Percentiles rank a stretch among this genome's conserved stretches.
Evolutionary conservation across 2,113 vertebrate species (phyloP).

Genomic region (Pogona vitticeps): DNA sequence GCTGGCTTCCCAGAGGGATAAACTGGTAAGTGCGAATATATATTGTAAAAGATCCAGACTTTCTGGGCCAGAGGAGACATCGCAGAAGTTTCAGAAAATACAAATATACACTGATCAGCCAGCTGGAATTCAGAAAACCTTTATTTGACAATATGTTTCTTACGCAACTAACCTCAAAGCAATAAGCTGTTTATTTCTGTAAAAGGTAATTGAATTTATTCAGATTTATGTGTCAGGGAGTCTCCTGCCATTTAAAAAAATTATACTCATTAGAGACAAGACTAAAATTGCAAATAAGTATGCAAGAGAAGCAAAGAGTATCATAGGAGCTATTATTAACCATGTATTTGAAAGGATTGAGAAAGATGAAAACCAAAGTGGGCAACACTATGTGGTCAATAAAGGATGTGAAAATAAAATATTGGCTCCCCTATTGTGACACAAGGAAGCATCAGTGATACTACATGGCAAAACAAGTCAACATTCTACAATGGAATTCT

Average conservation of each 20-base stretch:
- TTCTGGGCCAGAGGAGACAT: not conserved
- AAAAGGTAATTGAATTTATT: slow-evolving; percentile 34
- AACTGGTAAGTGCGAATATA: slow-evolving; percentile 7
- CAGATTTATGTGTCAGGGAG: slow-evolving; percentile 19
- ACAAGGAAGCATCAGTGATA: no score
- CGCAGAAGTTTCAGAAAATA: slow-evolving; percentile 12
- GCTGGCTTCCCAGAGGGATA: not conserved
- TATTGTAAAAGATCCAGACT: not conserved
- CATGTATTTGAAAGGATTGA: slow-evolving; percentile 12
- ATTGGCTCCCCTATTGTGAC: no score
- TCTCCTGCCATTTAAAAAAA: slow-evolving; percentile 27
- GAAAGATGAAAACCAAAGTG: not conserved
- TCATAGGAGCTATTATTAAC: not conserved
- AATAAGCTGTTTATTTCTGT: slow-evolving; percentile 16
- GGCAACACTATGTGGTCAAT: not conserved
- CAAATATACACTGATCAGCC: slow-evolving; percentile 13
- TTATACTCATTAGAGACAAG: slow-evolving; percentile 23
- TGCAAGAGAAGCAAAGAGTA: not conserved
- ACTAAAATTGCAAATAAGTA: slow-evolving; percentile 32
- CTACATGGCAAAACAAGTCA: no score
- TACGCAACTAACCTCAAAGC: slow-evolving; percentile 25
- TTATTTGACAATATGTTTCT: slow-evolving; percentile 19
- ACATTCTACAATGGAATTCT: no score
- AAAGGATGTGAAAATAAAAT: not conserved
- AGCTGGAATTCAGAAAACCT: not conserved